Base-by-base conservation (phyloP, 1,140 invertebrate genomes). In the Solen grandis region DNA sequence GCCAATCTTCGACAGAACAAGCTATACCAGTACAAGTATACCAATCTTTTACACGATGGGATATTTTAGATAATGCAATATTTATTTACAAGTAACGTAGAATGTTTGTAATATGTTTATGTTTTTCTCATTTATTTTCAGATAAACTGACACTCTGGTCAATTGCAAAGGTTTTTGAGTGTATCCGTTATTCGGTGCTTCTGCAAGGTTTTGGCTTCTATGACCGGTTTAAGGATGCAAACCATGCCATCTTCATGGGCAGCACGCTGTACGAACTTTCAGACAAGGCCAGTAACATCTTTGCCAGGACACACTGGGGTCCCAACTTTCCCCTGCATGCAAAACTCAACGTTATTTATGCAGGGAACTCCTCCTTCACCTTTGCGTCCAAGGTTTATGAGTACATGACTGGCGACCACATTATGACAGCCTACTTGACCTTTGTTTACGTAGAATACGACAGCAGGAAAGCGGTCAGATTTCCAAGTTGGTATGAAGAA, bases 361-460 rank as follows among this genome's bases (percentile, higher is more conserved):
- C 60, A 35, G 66, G 77, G 36, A 63, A 29, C 2, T 80, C 77
- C 29, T 52, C 77, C 2, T 72, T 80, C 35, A 65, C 50, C 31
- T 72, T 80, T 55, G 46, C 36, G 19, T 55, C 50, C 52, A 50
- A 36, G 25, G 8, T 80, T 22, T 33, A 0, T 36, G 38, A 72
- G 3, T n/a, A 72, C 22, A 25, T 0, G 0, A 72, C 29, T 0
- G 55, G 68, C 1, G 59, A 80, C 38, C 8, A 36, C 14, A 57
- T 80, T 4, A 41, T 55, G 29, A 22, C 66, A 3, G 35, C 57
- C n/a, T 5, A 14, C 0, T 52, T 72, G 55, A 80, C 57, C 27
- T 80, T 80, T 72, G 77, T 80, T 0, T 80, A 72, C 29, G 66
- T 80, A 22, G 68, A 80, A 19, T 80, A 50, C 31, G 69, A 27